Percentiles rank a stretch among this genome's conserved stretches.
Evolutionary conservation across 2,113 vertebrate species (phyloP).

Genomic region (Tetrax tetrax): DNA sequence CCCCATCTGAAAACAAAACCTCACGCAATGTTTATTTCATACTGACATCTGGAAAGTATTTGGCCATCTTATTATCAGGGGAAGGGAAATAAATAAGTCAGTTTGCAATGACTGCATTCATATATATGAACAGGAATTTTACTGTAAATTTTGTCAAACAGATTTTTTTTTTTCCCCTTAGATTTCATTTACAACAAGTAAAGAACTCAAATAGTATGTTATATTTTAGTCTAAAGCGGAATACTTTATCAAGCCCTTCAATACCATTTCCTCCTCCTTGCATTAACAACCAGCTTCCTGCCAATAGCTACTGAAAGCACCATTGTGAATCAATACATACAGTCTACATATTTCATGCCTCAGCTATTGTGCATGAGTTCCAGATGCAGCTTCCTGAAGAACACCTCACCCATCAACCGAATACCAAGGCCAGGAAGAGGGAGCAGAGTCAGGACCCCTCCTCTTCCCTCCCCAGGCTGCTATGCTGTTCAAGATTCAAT

Average conservation of each 20-base stretch:
- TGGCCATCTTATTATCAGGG: not conserved
- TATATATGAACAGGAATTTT: not conserved
- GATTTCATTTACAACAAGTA: not conserved
- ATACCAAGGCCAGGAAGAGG: not conserved
- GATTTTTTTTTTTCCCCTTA: not conserved
- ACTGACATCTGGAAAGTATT: conserved; percentile 60
- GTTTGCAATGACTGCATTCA: not conserved
- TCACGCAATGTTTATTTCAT: conserved; percentile 25
- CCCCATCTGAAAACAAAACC: conserved; percentile 39
- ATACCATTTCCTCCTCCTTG: conserved; percentile 6
- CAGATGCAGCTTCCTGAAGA: conserved; percentile 36
- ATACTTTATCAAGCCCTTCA: not conserved
- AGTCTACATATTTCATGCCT: not conserved
- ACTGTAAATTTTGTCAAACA: not conserved
- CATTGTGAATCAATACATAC: not conserved
- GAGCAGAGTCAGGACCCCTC: not conserved
- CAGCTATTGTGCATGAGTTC: not conserved
- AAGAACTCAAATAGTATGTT: not conserved
- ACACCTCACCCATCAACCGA: not conserved
- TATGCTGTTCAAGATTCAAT: not conserved
- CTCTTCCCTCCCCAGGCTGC: not conserved
- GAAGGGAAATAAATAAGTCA: not conserved
- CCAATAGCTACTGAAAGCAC: conserved; percentile 9
- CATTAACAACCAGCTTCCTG: conserved; percentile 14
- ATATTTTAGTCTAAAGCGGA: not conserved